Base-by-base conservation (phyloP, 92 coral and sea anemone species). In the Ricordea florida region DNA sequence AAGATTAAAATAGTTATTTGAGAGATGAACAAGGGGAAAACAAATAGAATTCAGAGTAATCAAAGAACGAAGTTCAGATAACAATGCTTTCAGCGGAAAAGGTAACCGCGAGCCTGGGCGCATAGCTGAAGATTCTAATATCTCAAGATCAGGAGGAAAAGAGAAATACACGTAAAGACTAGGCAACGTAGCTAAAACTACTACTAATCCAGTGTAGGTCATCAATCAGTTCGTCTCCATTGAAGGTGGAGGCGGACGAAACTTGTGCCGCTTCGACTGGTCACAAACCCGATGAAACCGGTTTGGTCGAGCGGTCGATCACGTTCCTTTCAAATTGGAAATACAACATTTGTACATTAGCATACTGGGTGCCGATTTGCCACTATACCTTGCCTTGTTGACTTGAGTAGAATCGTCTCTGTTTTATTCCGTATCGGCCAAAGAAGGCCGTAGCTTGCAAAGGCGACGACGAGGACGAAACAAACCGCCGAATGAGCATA, bases 241-340 rank as follows among this genome's bases (percentile, higher is more conserved):
- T 68, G 75, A 34, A 49, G 75, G 62, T 68, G 75, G 75, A 68
- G 75, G 35, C 49, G 36, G 17, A 35, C 34, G 75, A 62, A 68
- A 68, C 49, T n/a, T 62, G 75, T 68, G 41, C 75, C 75, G 75
- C 62, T 34, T 68, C 75, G 75, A 68, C 75, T 49, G 75, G 75
- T 68, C 36, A 36, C 75, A 68, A 68, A 68, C 75, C 58, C 62
- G 75, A 68, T 68, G 23, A 68, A 50, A 68, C 75, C 75, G 75
- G 75, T 68, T 68, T 68, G 75, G 75, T 49, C 75, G 75, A 60
- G 62, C 62, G 75, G 75, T 68, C 75, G 62, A 68, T 46, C 62
- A 62, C 34, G 37, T 18, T 46, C 8, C 42, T 57, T 43, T 47
- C 62, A 50, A 51, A 68, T 33, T 68, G 75, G 61, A 34, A 68